Conservation (phyloP, 2,888 invertebrate species). For the Brachyopa scutellaris region DNA sequence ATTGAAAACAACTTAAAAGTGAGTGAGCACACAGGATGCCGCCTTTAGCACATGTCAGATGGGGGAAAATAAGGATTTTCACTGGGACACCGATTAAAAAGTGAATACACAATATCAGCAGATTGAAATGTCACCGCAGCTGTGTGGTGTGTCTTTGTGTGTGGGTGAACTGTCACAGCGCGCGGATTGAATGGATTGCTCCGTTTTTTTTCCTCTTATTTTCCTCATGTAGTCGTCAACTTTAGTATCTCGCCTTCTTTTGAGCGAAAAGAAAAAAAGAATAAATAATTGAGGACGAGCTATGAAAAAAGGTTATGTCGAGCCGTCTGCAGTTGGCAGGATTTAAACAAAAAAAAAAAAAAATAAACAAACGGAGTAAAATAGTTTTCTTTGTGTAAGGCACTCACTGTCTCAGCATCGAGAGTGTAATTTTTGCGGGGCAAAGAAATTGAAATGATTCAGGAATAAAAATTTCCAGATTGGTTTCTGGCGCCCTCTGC, state of each 20-base stretch:
- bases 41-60: slow-evolving; percentile 6
- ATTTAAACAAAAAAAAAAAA: neutral
- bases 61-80: slow-evolving; percentile 27
- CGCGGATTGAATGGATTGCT: slow-evolving; percentile 53
- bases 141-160: slow-evolving; percentile 1
- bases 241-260: neutral
- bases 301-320: slow-evolving; percentile 6
- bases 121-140: slow-evolving; percentile 12
- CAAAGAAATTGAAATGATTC: slow-evolving; percentile 51
- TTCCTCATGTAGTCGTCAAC: slow-evolving; percentile 11
- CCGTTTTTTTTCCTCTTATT: slow-evolving; percentile 38
- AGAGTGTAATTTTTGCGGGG: slow-evolving; percentile 37
- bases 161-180: slow-evolving; percentile 23
- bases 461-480: slow-evolving; percentile 34
- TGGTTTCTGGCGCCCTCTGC: slow-evolving; percentile 35
- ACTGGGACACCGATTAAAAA: slow-evolving; percentile 16
- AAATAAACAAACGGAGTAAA: neutral
- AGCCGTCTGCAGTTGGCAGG: slow-evolving; percentile 50
- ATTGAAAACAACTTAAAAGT: slow-evolving; percentile 2
- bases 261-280: neutral
- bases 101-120: slow-evolving; percentile 31
- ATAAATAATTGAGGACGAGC: slow-evolving; percentile 1
- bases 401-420: slow-evolving; percentile 1
- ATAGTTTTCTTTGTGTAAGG: slow-evolving; percentile 32
- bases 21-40: no score